Evolutionary conservation across 2,888 invertebrate species (phyloP).

Genomic region (Nymphalis polychloros): DNA sequence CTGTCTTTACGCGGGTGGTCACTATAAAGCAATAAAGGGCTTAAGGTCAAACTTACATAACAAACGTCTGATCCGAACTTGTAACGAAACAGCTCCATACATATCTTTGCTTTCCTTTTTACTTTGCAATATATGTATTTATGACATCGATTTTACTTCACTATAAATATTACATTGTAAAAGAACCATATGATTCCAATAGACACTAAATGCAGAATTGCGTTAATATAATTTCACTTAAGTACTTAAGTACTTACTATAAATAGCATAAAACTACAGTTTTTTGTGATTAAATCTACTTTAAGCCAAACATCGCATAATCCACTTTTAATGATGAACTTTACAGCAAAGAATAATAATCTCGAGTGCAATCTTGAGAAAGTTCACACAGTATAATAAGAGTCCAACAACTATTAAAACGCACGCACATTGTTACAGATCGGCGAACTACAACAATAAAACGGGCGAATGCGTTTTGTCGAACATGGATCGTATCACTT

Average conservation of each 20-base stretch:
- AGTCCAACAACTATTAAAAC: slow-evolving; percentile 50
- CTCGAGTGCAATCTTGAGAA: slow-evolving; percentile 56
- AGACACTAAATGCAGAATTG: background rate
- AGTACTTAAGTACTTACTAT: background rate
- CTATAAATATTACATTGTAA: slow-evolving; percentile 21
- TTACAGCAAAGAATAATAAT: slow-evolving; percentile 49
- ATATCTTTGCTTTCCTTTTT: slow-evolving; percentile 34
- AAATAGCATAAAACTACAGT: background rate
- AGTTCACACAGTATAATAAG: slow-evolving; percentile 66
- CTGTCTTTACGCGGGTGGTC: slow-evolving; percentile 50
- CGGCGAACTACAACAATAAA: slow-evolving; percentile 93
- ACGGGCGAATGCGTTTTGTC: slow-evolving; percentile 93
- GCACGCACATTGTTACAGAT: slow-evolving; percentile 83
- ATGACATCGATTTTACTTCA: slow-evolving; percentile 27
- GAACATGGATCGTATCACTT: slow-evolving; percentile 94
- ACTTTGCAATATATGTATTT: slow-evolving; percentile 26
- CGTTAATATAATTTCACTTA: background rate
- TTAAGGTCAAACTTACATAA: slow-evolving; percentile 45
- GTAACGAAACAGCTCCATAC: slow-evolving; percentile 43
- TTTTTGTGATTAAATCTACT: slow-evolving; percentile 15
- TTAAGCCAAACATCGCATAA: slow-evolving; percentile 12
- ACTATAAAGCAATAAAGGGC: slow-evolving; percentile 49
- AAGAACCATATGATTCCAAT: background rate
- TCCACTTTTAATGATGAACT: slow-evolving; percentile 24
- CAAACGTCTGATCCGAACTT: slow-evolving; percentile 38